phyloP scores from a whole-genome alignment of 2,113 vertebrate genomes.

The Zosterops japonicus region DNA sequence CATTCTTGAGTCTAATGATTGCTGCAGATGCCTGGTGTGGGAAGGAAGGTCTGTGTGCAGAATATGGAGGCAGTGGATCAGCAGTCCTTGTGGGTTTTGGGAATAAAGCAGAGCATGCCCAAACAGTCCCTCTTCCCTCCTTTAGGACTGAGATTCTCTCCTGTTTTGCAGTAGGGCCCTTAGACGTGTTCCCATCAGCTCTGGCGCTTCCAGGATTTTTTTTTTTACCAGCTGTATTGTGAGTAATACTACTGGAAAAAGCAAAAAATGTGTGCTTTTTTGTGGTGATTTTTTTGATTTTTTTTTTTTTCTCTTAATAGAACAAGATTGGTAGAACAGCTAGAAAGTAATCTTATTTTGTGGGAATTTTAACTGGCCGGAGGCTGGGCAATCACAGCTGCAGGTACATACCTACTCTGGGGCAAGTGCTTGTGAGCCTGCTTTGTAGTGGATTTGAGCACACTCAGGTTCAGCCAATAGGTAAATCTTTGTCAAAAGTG shows the following conservation, averaged over 20 bases:
- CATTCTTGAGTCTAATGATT: not conserved
- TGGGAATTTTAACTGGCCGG: not conserved
- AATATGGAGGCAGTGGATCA: not conserved
- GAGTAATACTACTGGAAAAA: not conserved
- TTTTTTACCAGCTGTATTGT: not conserved
- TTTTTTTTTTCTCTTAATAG: not conserved
- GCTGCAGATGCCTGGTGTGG: not conserved
- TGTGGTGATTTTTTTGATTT: rapidly evolving
- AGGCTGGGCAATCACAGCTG: not conserved
- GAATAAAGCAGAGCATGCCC: not conserved
- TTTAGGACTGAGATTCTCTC: not conserved
- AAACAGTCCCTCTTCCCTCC: not conserved
- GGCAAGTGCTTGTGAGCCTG: not conserved
- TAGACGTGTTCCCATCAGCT: not conserved
- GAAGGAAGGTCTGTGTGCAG: not conserved
- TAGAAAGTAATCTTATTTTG: not conserved
- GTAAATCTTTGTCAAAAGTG: not conserved
- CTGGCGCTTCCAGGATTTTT: not conserved
- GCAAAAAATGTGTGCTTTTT: not conserved
- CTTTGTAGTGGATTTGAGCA: not conserved
- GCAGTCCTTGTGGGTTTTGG: not conserved
- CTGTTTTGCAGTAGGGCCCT: not conserved
- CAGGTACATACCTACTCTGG: rapidly evolving
- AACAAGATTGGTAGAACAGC: not conserved
- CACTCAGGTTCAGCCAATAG: not conserved